Percentiles rank a stretch among this genome's conserved stretches.
These are phyloP conservation scores for Diarsia rubi DNA, from an alignment of 2,888 invertebrate genomes.

Conservation along the genomic window DNA sequence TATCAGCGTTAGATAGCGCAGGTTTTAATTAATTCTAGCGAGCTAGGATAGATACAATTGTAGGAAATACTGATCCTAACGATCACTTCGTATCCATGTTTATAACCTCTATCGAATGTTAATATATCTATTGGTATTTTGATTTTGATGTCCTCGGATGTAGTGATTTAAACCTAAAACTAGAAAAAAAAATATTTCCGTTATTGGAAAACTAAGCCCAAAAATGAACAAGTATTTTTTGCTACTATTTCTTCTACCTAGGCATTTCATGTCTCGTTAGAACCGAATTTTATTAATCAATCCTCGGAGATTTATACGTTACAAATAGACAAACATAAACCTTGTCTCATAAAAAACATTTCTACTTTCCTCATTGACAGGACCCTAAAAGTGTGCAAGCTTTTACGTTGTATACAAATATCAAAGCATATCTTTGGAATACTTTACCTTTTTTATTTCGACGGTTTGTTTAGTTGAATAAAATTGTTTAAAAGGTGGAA, in stretches of 20 bases:
- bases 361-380: conserved; percentile 51
- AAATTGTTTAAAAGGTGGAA: conserved; percentile 44
- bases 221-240: conserved; percentile 33
- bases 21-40: conserved; percentile 20
- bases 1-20: not conserved
- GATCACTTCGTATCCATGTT: not conserved
- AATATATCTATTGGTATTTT: not conserved
- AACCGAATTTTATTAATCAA: conserved; percentile 39
- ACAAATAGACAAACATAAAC: conserved; percentile 45
- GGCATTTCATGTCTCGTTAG: conserved; percentile 22
- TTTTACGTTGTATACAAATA: conserved; percentile 56
- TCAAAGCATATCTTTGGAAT: conserved; percentile 63
- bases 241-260: conserved; percentile 28
- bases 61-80: conserved; percentile 10
- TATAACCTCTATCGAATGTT: not conserved
- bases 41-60: conserved; percentile 12
- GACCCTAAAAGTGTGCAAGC: conserved; percentile 50
- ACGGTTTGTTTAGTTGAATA: conserved; percentile 52
- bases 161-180: not conserved
- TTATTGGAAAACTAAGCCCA: conserved; percentile 11
- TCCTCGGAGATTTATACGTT: conserved; percentile 45
- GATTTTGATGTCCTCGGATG: not conserved
- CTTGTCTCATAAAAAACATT: conserved; percentile 43
- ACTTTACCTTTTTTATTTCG: conserved; percentile 52
- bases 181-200: conserved; percentile 5